These are phyloP conservation scores for Chaetodon trifascialis DNA, from an alignment of 2,113 vertebrate species.

Conservation along the genomic window DNA sequence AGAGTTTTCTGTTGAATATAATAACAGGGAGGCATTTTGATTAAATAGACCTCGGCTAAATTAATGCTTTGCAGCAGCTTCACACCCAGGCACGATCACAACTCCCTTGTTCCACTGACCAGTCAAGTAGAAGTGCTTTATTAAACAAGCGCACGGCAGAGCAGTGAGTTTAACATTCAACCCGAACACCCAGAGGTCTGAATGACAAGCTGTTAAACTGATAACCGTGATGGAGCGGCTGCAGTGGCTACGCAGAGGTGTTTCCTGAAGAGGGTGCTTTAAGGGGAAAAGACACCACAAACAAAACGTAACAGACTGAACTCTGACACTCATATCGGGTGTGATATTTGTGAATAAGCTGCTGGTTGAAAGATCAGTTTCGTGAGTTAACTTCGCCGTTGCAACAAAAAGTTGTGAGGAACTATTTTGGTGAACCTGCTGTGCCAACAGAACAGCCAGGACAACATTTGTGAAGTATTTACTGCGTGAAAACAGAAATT, in stretches of 20 bases:
- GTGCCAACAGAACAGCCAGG: neutral
- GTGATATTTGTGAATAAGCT: neutral
- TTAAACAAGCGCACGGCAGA: slow-evolving; percentile 55
- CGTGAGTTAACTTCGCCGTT: neutral
- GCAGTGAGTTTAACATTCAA: slow-evolving; percentile 55
- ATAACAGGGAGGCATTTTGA: slow-evolving; percentile 38
- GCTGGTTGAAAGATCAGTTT: neutral
- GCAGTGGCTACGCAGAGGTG: slow-evolving; percentile 7
- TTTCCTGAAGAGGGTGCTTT: slow-evolving; percentile 32
- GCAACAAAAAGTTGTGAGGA: neutral
- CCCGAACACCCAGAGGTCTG: slow-evolving; percentile 48
- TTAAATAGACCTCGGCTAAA: slow-evolving; percentile 9
- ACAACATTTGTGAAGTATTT: slow-evolving; percentile 1
- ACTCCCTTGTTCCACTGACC: slow-evolving; percentile 43
- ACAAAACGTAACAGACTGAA: neutral
- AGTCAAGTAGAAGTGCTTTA: slow-evolving; percentile 65
- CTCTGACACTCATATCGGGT: neutral
- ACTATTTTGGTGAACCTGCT: neutral
- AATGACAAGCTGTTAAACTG: slow-evolving; percentile 66
- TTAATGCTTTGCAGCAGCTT: slow-evolving; percentile 40
- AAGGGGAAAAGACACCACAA: slow-evolving; percentile 8
- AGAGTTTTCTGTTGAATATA: slow-evolving; percentile 41
- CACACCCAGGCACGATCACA: slow-evolving; percentile 56
- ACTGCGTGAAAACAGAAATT: slow-evolving; percentile 17
- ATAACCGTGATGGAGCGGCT: slow-evolving; percentile 53